phyloP scores from a whole-genome alignment of 2,888 invertebrate species.

The Hylaea fasciaria region DNA sequence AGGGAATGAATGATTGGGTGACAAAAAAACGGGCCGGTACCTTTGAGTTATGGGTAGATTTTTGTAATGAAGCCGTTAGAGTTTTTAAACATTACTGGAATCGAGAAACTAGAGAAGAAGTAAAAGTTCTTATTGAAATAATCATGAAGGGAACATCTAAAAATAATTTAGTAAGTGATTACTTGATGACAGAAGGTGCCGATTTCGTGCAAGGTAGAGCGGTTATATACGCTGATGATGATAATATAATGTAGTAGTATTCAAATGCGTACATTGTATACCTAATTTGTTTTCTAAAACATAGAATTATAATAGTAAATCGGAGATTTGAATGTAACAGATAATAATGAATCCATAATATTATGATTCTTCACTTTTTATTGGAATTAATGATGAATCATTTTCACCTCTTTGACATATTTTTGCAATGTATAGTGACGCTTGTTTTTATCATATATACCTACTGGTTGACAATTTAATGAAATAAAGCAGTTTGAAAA shows the following conservation, averaged over 20 bases:
- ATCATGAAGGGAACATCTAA: constrained; percentile 43
- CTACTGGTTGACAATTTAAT: too few species aligned
- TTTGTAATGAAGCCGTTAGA: constrained; percentile 23
- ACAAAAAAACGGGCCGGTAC: not conserved
- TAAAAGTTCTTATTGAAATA: constrained; percentile 50
- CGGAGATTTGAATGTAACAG: too few species aligned
- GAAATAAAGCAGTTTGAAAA: too few species aligned
- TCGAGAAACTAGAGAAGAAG: constrained; percentile 46
- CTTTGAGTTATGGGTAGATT: not conserved
- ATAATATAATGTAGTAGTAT: not conserved
- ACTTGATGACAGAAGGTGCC: constrained; percentile 53
- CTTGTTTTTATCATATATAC: too few species aligned
- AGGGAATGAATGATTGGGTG: constrained; percentile 45
- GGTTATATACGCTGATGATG: constrained; percentile 16
- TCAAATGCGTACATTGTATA: too few species aligned
- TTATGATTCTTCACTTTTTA: too few species aligned
- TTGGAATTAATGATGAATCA: too few species aligned
- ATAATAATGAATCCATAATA: too few species aligned
- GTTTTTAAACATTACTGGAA: constrained; percentile 45
- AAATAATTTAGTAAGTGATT: constrained; percentile 30
- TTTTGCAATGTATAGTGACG: too few species aligned
- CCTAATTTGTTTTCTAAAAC: too few species aligned
- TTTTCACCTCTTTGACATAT: too few species aligned
- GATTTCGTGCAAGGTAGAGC: constrained; percentile 42
- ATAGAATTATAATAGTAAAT: too few species aligned